Base-by-base conservation (phyloP, 2,797 vertebrate species). In the Hybognathus amarus region DNA sequence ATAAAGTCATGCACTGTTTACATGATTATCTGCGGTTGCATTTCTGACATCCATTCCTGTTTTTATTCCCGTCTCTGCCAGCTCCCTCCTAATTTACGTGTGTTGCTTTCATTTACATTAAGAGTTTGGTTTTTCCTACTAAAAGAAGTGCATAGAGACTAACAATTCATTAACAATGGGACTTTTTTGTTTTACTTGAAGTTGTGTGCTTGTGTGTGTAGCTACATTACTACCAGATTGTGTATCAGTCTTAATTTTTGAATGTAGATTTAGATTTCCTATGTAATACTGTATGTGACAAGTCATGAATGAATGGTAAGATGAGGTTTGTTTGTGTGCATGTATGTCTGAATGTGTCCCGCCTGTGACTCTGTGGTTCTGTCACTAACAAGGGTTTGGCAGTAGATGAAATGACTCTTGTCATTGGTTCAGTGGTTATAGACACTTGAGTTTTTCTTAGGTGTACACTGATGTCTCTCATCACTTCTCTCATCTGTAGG, bases 401-500 rank as follows among this genome's bases (percentile, higher is more conserved):
- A 36, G 73, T 80, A 52, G 76, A 18, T 77, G 33, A 36, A 50
- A 69, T 87, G 82, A 18, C 27, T 69, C 7, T 61, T 64, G 50
- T 33, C 63, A 20, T 12, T 78, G 24, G 56, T 82, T 75, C 17
- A 18, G 47, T 64, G 56, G 59, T 73, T 22, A 38, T 27, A 59
- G 45, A 24, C 10, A 24, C 15, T 71, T 38, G 45, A 33, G 36
- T 59, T 12, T n/a, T 82, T 59, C 85, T 83, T 86, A 70, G 85
- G 24, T 83, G 33, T 61, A 68, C 27, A 68, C 54, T 79, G 85
- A 77, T 56, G 47, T 82, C 68, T 80, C n/a, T n/a, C n/a, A n/a
- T n/a, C n/a, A n/a, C n/a, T 83, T 56, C 30, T 82, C 74, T 83
- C 42, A 38, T 78, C 86, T 85, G 85, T 94, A 99, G 98, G 98